phyloP scores from a whole-genome alignment of 2,113 vertebrate species.

The Elephantulus edwardii region DNA sequence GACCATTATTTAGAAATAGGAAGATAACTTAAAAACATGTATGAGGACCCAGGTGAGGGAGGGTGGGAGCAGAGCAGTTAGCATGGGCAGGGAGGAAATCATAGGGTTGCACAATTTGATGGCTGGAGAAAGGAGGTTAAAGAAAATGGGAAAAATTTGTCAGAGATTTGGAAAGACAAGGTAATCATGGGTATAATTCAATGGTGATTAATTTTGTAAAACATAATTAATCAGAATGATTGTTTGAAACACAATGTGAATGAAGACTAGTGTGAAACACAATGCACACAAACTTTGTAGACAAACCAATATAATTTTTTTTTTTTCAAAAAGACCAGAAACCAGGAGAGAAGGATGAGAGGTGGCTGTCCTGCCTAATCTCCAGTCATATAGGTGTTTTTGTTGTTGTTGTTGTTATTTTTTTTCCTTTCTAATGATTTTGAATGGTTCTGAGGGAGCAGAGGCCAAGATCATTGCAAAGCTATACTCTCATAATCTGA shows the following conservation, averaged over 20 bases:
- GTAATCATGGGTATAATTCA: neutral
- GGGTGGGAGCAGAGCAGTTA: too few species aligned
- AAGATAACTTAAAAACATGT: neutral
- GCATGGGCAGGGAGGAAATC: too few species aligned
- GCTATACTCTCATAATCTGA: constrained; percentile 2
- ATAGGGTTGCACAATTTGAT: too few species aligned
- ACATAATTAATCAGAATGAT: too few species aligned
- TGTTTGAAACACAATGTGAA: too few species aligned
- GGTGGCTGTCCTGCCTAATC: neutral
- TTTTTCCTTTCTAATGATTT: neutral
- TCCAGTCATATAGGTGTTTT: neutral
- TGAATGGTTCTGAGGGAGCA: constrained; percentile 42
- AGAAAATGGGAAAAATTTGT: too few species aligned
- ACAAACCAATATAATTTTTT: too few species aligned
- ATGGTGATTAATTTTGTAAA: too few species aligned
- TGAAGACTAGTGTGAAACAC: too few species aligned
- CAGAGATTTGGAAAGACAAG: neutral
- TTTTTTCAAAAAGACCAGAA: neutral
- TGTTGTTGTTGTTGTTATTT: too few species aligned
- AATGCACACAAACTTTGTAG: too few species aligned
- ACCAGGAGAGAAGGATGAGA: neutral
- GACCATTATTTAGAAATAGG: neutral
- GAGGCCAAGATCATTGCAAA: constrained; percentile 51
- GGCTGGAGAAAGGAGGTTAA: too few species aligned
- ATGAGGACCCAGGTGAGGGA: neutral